Conservation (phyloP, 2,113 vertebrate species). For the Copsychus sechellarum region DNA sequence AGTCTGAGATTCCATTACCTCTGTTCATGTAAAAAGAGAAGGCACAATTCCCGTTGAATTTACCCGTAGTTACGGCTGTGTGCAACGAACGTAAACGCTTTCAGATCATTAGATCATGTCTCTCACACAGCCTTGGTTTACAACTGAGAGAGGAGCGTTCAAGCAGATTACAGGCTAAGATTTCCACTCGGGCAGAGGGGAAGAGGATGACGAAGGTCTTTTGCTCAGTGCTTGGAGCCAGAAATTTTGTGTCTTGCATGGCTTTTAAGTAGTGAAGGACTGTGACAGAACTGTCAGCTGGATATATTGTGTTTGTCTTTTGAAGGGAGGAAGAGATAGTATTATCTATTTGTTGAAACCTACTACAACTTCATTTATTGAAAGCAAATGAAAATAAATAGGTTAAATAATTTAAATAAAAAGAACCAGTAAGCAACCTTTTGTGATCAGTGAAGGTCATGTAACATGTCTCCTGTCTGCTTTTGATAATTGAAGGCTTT, state of each 20-base stretch:
- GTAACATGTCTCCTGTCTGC: not conserved
- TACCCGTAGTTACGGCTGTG: accelerated
- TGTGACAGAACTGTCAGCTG: not conserved
- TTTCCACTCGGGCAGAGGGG: not conserved
- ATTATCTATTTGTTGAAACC: not conserved
- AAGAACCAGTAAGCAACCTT: not conserved
- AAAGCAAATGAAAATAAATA: not conserved
- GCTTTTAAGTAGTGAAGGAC: not conserved
- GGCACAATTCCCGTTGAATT: not conserved
- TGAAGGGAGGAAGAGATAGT: not conserved
- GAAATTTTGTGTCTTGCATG: not conserved
- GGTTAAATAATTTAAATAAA: not conserved
- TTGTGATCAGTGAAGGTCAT: not conserved
- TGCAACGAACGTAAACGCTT: not conserved
- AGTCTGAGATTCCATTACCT: not conserved
- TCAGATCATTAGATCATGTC: not conserved
- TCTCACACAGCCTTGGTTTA: not conserved
- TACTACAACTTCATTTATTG: not conserved
- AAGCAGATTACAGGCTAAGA: not conserved
- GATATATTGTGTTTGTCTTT: not conserved
- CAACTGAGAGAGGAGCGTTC: not conserved
- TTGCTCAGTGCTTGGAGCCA: not conserved
- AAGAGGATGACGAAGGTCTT: not conserved
- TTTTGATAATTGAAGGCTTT: not conserved
- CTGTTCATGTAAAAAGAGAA: not conserved